phyloP scores from a whole-genome alignment of 2,113 vertebrate genomes.

The Formicarius rufipectus region DNA sequence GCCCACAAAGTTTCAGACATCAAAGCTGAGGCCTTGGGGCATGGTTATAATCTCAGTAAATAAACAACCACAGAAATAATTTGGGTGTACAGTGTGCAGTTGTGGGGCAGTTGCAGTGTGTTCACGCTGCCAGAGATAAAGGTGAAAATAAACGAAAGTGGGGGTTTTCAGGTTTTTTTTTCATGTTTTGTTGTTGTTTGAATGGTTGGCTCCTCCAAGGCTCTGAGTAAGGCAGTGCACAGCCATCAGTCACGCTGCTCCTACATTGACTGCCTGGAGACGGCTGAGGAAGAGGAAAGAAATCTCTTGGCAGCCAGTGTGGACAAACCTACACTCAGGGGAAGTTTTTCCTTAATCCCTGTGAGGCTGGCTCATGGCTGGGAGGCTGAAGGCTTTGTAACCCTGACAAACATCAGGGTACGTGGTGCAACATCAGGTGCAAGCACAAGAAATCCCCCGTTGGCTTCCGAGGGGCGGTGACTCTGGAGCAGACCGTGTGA shows the following conservation, averaged over 20 bases:
- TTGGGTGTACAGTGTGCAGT: background rate
- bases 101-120: background rate
- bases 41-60: constrained; percentile 20
- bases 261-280: background rate
- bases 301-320: background rate
- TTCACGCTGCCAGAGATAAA: constrained; percentile 3
- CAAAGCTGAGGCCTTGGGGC: constrained; percentile 16
- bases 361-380: background rate
- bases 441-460: background rate
- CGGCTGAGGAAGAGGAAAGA: background rate
- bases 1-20: constrained; percentile 14
- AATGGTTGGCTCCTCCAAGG: background rate
- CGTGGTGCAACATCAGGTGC: background rate
- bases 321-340: background rate
- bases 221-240: background rate
- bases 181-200: background rate
- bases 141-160: background rate
- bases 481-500: background rate
- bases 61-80: constrained; percentile 21
- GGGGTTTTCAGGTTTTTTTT: fast-evolving
- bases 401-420: background rate
- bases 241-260: background rate
- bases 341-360: background rate
- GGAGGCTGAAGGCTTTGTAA: background rate
- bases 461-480: background rate